These are phyloP conservation scores for Drosophila ohnishii DNA, from an alignment of 1,140 invertebrate genomes.

Conservation along the genomic window DNA sequence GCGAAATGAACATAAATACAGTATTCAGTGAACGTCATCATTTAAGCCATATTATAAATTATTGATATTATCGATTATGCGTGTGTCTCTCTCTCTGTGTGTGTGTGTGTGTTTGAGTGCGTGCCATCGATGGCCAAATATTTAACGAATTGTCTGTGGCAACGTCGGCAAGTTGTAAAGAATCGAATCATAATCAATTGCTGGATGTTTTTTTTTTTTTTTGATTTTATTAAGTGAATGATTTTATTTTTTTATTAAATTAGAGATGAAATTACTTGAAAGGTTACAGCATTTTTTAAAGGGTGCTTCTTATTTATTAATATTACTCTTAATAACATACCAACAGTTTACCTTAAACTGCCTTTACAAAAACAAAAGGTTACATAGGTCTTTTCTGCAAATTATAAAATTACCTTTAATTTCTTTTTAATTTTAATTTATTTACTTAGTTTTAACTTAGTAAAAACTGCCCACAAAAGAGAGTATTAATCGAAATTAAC, in stretches of 20 bases:
- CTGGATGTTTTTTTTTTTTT: not conserved
- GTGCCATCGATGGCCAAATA: slow-evolving; percentile 25
- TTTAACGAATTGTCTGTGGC: slow-evolving; percentile 8
- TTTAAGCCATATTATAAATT: slow-evolving; percentile 55
- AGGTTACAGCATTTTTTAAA: no score
- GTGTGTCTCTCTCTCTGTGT: not conserved
- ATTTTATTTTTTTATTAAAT: not conserved
- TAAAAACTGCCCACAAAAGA: no score
- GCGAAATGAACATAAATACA: slow-evolving; percentile 43
- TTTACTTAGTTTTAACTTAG: no score
- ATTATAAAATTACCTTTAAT: no score
- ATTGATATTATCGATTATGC: slow-evolving; percentile 50
- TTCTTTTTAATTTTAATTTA: no score
- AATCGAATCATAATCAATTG: slow-evolving; percentile 9
- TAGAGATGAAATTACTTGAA: not conserved
- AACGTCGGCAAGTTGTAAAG: not conserved
- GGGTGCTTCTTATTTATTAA: no score
- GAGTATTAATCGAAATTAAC: no score
- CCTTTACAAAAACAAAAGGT: no score
- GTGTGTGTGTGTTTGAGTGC: not conserved
- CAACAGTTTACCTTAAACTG: no score
- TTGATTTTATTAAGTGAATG: not conserved
- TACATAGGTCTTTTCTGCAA: no score
- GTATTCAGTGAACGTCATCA: slow-evolving; percentile 50
- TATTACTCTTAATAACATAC: no score